Evolutionary conservation across 2,888 invertebrate species (phyloP), one percentile per base, ranked within the genome.

Genomic region (Allygus modestus): DNA sequence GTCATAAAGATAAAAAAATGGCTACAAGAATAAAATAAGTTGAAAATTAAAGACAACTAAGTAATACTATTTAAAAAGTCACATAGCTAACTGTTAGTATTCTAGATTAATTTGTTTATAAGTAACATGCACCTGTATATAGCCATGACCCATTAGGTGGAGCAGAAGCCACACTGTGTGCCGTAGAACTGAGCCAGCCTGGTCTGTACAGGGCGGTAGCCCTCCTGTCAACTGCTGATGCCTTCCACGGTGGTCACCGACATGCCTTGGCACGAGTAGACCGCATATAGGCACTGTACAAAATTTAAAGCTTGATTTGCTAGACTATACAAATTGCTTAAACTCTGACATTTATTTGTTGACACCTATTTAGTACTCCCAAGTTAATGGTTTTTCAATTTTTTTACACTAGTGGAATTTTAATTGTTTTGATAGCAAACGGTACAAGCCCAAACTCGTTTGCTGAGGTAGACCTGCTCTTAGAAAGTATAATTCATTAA

Each of bases 111-210:
- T n/a, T n/a, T n/a, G n/a, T n/a, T n/a, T n/a, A n/a, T n/a, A n/a
- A n/a, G n/a, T n/a, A n/a, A n/a, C n/a, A n/a, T n/a, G n/a, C 89
- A 94, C 94, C 93, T 93, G 89, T 93, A 93, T 94, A 95, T 95
- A 87, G 92, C 94, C 94, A 95, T 95, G 82, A 96, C 92, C 93
- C 95, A 94, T n/a, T 95, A 96, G 0, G 96, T 94, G 26, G 95
- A 94, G 88, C 96, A 96, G 89, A 91, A 95, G 1, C 95, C 95
- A 88, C 95, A 95, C 88, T 95, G 95, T 0, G 94, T 94, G 0
- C 94, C 95, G 89, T 94, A 93, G 88, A 94, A 93, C 75, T 92
- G 91, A 2, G 94, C 94, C 82, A 95, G 89, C 1, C 93, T 90
- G 58, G 90, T 91, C 89, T 95, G 95, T 71, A 96, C 93, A 15